These are phyloP conservation scores for Donacobius atricapilla DNA, from an alignment of 2,113 vertebrate genomes.

Conservation along the genomic window DNA sequence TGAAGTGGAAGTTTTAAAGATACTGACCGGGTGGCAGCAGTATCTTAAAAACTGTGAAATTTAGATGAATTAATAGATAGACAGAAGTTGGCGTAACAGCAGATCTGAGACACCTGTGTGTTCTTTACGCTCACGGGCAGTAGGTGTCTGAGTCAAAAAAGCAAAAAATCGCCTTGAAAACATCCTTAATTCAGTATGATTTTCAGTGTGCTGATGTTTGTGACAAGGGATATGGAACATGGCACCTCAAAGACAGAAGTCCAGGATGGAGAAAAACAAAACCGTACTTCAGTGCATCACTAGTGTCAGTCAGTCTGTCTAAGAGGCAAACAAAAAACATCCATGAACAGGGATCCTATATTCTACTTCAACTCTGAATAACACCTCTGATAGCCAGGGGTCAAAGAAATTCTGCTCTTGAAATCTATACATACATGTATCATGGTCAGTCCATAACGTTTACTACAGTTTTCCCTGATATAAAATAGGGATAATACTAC, in stretches of 20 bases:
- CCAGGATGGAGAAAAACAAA: neutral
- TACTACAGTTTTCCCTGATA: neutral
- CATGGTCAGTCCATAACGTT: accelerated
- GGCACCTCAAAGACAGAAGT: neutral
- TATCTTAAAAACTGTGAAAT: neutral
- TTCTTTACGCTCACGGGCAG: neutral
- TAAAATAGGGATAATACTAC: neutral
- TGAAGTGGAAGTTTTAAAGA: neutral
- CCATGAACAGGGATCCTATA: neutral
- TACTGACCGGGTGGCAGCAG: neutral
- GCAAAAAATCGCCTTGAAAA: neutral
- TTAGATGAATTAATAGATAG: neutral
- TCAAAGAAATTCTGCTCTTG: neutral
- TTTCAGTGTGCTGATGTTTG: neutral
- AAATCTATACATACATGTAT: neutral
- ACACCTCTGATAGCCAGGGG: neutral
- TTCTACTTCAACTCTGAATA: neutral
- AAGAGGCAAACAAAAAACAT: neutral
- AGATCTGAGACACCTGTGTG: neutral
- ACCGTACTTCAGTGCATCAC: neutral
- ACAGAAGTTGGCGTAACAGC: neutral
- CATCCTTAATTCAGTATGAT: neutral
- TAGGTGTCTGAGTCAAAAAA: neutral
- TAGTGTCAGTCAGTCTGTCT: neutral
- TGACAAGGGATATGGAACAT: neutral